Base-by-base conservation (phyloP, 2,888 invertebrate genomes). In the Lycophotia porphyrea region DNA sequence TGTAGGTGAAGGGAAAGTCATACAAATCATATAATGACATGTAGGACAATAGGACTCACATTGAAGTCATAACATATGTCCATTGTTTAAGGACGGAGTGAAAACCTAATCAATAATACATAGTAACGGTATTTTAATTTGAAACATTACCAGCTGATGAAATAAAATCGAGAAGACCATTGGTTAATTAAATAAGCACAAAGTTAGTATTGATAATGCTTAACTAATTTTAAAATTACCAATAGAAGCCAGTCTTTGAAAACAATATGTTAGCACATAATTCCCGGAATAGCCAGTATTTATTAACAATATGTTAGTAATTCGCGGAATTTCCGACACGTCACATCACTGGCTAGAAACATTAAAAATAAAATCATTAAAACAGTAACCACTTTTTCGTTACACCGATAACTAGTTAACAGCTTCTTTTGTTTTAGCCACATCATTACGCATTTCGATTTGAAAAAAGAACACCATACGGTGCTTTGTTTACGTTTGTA, bases 401-500 rank as follows among this genome's bases (percentile, higher is more conserved):
- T 34, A 42, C 31, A 34, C 13, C 9, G 27, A 13, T 39, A 55
- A 47, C 42, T 44, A 27, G 21, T 21, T n/a, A 27, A 27, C 11
- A 47, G 47, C 9, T 52, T 49, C 55, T 65, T 60, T 55, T 65
- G 27, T 68, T 65, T 34, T 21, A 63, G 18, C n/a, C 18, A n/a
- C 47, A 60, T 67, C 24, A 61, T 36, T 61, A 60, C 13, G 55
- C 21, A 47, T 47, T 55, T 49, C 27, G 63, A 80, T 73, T 73
- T 67, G 63, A 80, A 76, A 81, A 76, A 87, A 44, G 63, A 78
- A 83, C 67, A 81, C 73, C 71, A 81, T 63, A 66, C 61, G 21
- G 24, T 58, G 69, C 75, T 81, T 88, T 88, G 87, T 88, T 88
- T 88, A 88, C 81, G 80, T 88, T 84, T 81, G 75, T 74, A 69